Evolutionary conservation across 2,113 vertebrate genomes (phyloP), one percentile per base, ranked within the genome.

Genomic region (Epinephelus moara): DNA sequence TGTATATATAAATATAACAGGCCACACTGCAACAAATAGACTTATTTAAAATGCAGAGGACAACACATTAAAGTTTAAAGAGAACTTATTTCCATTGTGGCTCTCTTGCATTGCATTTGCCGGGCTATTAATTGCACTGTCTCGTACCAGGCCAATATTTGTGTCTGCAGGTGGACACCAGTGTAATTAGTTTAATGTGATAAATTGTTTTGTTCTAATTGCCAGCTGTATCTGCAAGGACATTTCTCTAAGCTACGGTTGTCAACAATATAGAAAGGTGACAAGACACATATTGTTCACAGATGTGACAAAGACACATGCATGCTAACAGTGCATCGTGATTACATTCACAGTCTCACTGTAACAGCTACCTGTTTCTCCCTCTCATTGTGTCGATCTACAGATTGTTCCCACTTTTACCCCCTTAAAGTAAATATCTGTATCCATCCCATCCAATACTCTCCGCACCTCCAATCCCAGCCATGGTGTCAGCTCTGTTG

Each of bases 401-500:
- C 59, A 47, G 33, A 56, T 70, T 78, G 33, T 52, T 68, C 40
- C 50, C 67, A 63, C 60, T 62, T 37, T 18, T 40, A 27, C 53
- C 25, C 68, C 70, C 56, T 70, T 45, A 45, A 45, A 37, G 10
- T 45, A 55, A 78, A 70, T 60, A 80, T 74, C 52, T 74, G 71
- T 62, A 83, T 60, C 67, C 56, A 80, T 76, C 76, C 33, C 17
- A 84, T 50, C 15, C 50, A 72, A 25, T 59, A 25, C 61, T 60
- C 71, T 47, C 78, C 3, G 19, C 68, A 78, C 81, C 75, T 86
- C 89, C 79, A 80, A 79, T 80, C 66, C 82, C 60, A 84, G 82
- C 91, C 87, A 78, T 70, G 25, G 78, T 91, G 86, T 89, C 87
- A 74, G 88, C 79, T 89, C 81, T 84, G 83, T 90, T 92, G 90